These are phyloP conservation scores for Bruchidius siliquastri DNA, from an alignment of 2,888 invertebrate genomes.

Conservation along the genomic window DNA sequence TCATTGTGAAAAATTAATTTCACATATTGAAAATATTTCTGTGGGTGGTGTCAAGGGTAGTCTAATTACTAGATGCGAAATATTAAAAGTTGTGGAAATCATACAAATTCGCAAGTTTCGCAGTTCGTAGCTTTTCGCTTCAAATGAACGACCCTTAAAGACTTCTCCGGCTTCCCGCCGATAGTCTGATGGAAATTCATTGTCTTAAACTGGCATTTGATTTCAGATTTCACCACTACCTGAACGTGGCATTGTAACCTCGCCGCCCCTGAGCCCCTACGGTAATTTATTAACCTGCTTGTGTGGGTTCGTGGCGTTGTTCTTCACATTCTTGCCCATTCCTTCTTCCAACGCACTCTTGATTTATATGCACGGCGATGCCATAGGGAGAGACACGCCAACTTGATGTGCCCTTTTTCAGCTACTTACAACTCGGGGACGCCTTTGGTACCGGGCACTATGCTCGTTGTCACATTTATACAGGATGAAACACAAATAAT, in stretches of 20 bases:
- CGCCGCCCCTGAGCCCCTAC: constrained; percentile 9
- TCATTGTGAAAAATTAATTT: too few relatives aligned
- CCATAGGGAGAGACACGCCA: constrained; percentile 14
- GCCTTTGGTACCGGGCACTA: background rate
- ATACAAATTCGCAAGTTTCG: too few relatives aligned
- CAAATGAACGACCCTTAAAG: too few relatives aligned
- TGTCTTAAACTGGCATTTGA: background rate
- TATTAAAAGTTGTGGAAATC: too few relatives aligned
- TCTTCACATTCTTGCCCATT: constrained; percentile 32
- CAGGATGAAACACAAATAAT: too few relatives aligned
- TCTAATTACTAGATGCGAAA: too few relatives aligned
- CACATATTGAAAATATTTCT: too few relatives aligned
- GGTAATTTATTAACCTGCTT: constrained; percentile 34
- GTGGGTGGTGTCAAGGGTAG: too few relatives aligned
- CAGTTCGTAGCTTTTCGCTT: too few relatives aligned
- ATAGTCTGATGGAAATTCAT: too few relatives aligned
- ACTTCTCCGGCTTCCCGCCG: too few relatives aligned
- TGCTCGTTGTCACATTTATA: background rate
- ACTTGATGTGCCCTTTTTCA: constrained; percentile 11
- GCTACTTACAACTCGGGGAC: background rate
- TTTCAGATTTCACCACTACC: background rate
- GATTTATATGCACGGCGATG: constrained; percentile 17
- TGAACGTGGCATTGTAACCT: constrained; percentile 3
- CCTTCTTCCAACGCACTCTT: constrained; percentile 28
- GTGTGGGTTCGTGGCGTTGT: constrained; percentile 35